These are phyloP conservation scores for Eretmocerus hayati DNA, from an alignment of 2,888 invertebrate species.

Conservation along the genomic window DNA sequence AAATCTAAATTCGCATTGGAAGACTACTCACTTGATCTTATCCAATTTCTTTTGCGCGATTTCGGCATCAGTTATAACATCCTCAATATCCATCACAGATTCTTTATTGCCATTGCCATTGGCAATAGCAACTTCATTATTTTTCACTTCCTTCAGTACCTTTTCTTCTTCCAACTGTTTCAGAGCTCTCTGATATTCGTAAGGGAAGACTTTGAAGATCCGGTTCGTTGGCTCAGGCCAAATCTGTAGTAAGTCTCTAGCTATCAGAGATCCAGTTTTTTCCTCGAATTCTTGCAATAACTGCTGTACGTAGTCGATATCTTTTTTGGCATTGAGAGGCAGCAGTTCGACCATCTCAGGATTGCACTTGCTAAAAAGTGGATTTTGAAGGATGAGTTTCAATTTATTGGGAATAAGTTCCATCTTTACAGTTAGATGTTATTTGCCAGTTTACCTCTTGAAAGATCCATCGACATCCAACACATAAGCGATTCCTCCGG, in stretches of 20 bases:
- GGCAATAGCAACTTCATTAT: slow-evolving; percentile 31
- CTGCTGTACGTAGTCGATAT: slow-evolving; percentile 67
- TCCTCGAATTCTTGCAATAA: slow-evolving; percentile 78
- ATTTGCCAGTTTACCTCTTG: slow-evolving; percentile 52
- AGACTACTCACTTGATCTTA: slow-evolving; percentile 69
- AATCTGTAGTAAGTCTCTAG: slow-evolving; percentile 66
- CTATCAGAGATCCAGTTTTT: slow-evolving; percentile 83
- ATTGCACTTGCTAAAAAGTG: slow-evolving; percentile 88
- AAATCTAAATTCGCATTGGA: neutral
- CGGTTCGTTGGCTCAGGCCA: slow-evolving; percentile 72
- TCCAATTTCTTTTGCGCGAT: slow-evolving; percentile 75
- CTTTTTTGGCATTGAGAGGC: slow-evolving; percentile 69
- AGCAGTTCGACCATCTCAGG: slow-evolving; percentile 91
- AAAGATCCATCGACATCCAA: slow-evolving; percentile 84
- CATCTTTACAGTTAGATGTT: too few relatives aligned
- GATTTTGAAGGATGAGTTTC: neutral
- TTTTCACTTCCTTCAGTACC: slow-evolving; percentile 31
- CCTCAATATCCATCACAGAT: slow-evolving; percentile 77
- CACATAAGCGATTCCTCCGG: slow-evolving; percentile 90
- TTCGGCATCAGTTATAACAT: slow-evolving; percentile 70
- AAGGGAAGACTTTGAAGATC: slow-evolving; percentile 94
- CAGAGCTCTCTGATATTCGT: slow-evolving; percentile 89
- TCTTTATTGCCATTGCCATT: slow-evolving; percentile 45
- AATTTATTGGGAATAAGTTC: too few relatives aligned
- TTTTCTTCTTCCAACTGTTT: slow-evolving; percentile 56